Base-by-base conservation (phyloP, 2,888 invertebrate genomes). In the Gastrophysa polygoni region DNA sequence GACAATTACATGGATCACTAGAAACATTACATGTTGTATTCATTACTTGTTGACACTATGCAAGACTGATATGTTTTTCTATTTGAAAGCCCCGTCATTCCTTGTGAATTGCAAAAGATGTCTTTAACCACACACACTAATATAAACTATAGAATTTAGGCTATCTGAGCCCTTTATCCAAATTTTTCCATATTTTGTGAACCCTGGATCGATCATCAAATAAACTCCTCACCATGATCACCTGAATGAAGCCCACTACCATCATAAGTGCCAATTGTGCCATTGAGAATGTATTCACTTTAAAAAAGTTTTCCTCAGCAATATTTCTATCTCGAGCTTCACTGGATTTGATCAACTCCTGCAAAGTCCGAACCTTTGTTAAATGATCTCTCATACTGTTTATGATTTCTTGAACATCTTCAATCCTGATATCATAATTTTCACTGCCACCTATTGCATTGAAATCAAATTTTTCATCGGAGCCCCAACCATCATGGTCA, bases 251-350 rank as follows among this genome's bases (percentile, higher is more conserved):
- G 1, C 91, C 92, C 0, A 94, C 91, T 5, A 83, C 70, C 18
- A 91, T 70, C 91, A 95, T 91, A 18, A 91, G 84, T 24, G 83
- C 75, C 38, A 94, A 87, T 76, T 93, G 92, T 21, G 93, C 78
- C 48, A 87, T 78, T 0, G 93, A 93, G 88, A 92, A 93, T 54
- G 87, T 82, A 74, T 93, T 93, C 0, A 96, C 93, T 67, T 91
- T 87, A 66, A 89, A 89, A 75, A 88, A 92, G 81, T 92, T 92
- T 48, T 89, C 88, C 77, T 94, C 94, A 1, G 91, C 91, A 1
- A 91, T 78, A 77, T 93, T 92, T 66, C 95, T 84, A 78, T 95
- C 95, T 24, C 93, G 80, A 0, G 93, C 90, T 80, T 95, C 95
- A 71, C 85, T 85, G 0, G 91, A 90, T 55, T 89, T 86, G 63